These are phyloP conservation scores for Microcebus jonahi DNA, from an alignment of 2,113 vertebrate species.

Conservation along the genomic window DNA sequence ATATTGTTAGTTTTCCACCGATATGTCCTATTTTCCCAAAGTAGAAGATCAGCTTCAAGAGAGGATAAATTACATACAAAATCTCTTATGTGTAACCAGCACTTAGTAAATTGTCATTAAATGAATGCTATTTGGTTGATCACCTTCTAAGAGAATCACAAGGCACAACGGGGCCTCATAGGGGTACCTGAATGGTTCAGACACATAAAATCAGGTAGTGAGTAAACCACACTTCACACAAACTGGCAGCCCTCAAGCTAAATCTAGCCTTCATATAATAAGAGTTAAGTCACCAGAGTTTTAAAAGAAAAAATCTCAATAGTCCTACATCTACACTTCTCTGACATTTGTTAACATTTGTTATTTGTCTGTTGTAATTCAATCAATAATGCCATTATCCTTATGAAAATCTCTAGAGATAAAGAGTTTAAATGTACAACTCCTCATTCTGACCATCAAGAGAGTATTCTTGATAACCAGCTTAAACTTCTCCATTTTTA, in stretches of 20 bases:
- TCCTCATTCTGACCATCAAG: not conserved
- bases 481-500: not conserved
- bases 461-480: not conserved
- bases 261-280: not conserved
- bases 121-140: not conserved
- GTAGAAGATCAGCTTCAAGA: not conserved
- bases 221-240: not conserved
- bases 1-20: not conserved
- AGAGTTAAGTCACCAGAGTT: not conserved
- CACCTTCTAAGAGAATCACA: not conserved
- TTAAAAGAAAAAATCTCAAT: not conserved
- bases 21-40: not conserved
- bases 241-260: not conserved
- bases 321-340: not conserved
- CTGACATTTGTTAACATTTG: not conserved
- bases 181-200: not conserved
- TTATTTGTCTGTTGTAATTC: not conserved
- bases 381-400: not conserved
- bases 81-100: not conserved
- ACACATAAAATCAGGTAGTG: not conserved
- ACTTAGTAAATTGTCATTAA: not conserved
- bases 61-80: not conserved
- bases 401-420: slow-evolving; percentile 18
- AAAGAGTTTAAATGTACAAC: not conserved
- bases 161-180: not conserved